These are phyloP conservation scores for Steatornis caripensis DNA, from an alignment of 2,113 vertebrate species.

Conservation along the genomic window DNA sequence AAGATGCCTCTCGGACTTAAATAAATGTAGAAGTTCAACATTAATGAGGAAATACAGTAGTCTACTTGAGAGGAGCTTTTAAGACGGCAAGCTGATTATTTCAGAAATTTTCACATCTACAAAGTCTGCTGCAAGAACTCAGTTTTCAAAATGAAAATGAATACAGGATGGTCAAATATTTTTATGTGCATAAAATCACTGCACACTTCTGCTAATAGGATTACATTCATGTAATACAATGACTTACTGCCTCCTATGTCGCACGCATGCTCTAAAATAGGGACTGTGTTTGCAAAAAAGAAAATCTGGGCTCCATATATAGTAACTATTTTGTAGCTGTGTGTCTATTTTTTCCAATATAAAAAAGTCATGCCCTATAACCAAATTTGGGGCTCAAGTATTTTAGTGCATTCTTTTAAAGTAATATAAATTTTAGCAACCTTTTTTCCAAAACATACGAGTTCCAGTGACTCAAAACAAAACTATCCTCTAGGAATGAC, in stretches of 20 bases:
- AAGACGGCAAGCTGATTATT: not conserved
- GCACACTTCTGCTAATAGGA: not conserved
- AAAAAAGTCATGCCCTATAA: not conserved
- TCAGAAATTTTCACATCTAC: not conserved
- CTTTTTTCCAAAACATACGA: not conserved
- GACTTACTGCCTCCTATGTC: not conserved
- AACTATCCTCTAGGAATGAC: not conserved
- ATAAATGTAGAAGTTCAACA: not conserved
- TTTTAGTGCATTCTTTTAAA: not conserved
- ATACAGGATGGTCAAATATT: not conserved
- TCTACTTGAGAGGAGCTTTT: not conserved
- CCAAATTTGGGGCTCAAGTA: not conserved
- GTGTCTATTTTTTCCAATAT: not conserved
- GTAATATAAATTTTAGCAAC: not conserved
- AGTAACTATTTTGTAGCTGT: not conserved
- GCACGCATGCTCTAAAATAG: not conserved
- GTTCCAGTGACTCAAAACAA: not conserved
- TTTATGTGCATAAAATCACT: not conserved
- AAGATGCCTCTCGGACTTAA: slow-evolving; percentile 29
- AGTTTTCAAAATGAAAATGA: not conserved
- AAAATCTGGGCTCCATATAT: not conserved
- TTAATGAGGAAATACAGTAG: not conserved
- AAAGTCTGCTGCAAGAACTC: not conserved
- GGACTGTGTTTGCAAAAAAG: not conserved
- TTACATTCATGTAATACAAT: not conserved